These are phyloP conservation scores for Salmo trutta DNA, from an alignment of 2,797 vertebrate species.

Conservation along the genomic window DNA sequence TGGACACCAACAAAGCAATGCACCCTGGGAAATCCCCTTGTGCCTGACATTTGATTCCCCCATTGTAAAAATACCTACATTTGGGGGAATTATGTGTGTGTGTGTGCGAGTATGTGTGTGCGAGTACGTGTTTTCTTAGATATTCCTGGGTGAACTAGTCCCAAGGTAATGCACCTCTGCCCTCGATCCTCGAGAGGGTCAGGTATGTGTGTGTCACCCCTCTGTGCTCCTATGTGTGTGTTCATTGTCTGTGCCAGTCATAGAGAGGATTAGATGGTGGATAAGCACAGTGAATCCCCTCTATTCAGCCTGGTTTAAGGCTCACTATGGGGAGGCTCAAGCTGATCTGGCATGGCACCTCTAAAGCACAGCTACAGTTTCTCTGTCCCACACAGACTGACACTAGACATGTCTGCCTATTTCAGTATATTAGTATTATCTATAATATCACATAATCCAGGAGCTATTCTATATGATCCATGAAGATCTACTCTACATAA, in stretches of 20 bases:
- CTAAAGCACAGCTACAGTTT: constrained; percentile 12
- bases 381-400: constrained; percentile 6
- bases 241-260: constrained; percentile 24
- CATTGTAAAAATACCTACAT: constrained; percentile 70
- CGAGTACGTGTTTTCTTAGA: constrained; percentile 60
- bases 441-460: not conserved
- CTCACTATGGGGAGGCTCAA: constrained; percentile 27
- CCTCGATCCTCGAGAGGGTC: constrained; percentile 51
- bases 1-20: constrained; percentile 62
- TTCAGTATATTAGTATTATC: not conserved
- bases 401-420: not conserved
- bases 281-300: constrained; percentile 41
- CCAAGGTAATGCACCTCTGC: constrained; percentile 49
- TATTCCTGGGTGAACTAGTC: constrained; percentile 39
- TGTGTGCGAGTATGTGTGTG: not conserved
- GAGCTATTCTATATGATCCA: too few relatives aligned
- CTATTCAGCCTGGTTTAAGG: constrained; percentile 40
- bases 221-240: not conserved
- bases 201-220: constrained; percentile 26
- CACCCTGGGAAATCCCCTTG: constrained; percentile 7
- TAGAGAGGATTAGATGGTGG: constrained; percentile 39
- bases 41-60: constrained; percentile 35
- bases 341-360: constrained; percentile 27
- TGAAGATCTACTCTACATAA: too few relatives aligned
- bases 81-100: constrained; percentile 48